A percentile compares a stretch with the other conserved stretches of the same genome.
Conservation (phyloP, 2,113 vertebrate species). For the Perca flavescens region DNA sequence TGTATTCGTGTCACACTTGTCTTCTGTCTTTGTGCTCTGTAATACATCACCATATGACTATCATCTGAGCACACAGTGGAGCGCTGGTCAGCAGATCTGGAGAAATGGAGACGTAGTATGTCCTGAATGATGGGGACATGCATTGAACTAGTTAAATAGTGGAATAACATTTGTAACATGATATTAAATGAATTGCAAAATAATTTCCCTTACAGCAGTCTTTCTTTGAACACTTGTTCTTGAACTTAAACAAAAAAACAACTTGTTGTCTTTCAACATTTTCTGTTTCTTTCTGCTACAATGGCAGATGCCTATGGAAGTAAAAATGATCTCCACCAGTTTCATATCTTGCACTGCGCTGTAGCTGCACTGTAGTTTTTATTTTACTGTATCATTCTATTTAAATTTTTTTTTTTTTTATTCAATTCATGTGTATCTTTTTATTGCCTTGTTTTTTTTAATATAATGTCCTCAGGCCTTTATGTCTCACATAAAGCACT, state of each 20-base stretch:
- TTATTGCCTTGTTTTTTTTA: neutral
- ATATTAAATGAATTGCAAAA: conserved; percentile 19
- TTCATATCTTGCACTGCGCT: neutral
- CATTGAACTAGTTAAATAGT: neutral
- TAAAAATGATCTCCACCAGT: conserved; percentile 37
- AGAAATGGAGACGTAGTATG: neutral
- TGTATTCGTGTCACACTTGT: conserved; percentile 17
- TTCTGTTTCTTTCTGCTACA: conserved; percentile 17
- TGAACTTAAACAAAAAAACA: neutral
- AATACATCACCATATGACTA: neutral
- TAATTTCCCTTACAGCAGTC: neutral
- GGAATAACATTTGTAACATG: neutral
- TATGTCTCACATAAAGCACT: neutral
- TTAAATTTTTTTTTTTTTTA: neutral
- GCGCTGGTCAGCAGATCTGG: neutral
- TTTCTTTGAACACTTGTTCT: neutral
- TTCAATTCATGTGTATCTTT: neutral
- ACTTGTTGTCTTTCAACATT: conserved; percentile 1
- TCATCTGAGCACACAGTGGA: neutral
- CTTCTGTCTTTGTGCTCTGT: conserved; percentile 12
- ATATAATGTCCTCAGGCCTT: neutral
- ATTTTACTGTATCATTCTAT: neutral
- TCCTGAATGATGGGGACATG: conserved; percentile 1
- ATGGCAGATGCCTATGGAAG: neutral
- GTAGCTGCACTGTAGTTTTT: neutral